Conservation (phyloP, 2,888 invertebrate genomes). For the Amphiduros pacificus region DNA sequence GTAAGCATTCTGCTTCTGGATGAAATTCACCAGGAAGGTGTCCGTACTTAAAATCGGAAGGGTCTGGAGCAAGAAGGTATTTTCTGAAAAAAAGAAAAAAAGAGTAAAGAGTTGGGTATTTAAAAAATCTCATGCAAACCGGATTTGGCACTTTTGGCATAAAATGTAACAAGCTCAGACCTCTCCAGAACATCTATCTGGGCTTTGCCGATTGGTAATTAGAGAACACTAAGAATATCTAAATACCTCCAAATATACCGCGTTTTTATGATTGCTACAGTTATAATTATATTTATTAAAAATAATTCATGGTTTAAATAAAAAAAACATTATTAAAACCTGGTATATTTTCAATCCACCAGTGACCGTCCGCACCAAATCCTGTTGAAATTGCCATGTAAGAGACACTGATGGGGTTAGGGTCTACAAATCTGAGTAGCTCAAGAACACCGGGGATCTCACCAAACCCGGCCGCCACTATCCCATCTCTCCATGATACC, state of each 20-base stretch:
- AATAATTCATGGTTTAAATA: not conserved
- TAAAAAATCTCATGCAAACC: too few relatives aligned
- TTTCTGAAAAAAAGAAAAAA: not conserved
- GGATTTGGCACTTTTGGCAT: too few relatives aligned
- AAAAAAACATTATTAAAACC: not conserved
- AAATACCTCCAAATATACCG: too few relatives aligned
- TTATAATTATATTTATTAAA: not conserved
- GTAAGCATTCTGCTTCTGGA: not conserved
- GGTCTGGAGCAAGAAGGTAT: not conserved
- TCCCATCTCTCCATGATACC: not conserved
- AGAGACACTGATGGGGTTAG: not conserved
- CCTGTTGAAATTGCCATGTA: not conserved
- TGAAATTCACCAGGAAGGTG: not conserved
- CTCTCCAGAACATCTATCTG: too few relatives aligned
- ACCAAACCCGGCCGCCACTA: not conserved
- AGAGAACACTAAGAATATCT: too few relatives aligned
- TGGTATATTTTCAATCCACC: not conserved
- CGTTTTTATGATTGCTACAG: not conserved
- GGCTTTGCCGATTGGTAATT: too few relatives aligned
- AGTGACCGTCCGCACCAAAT: not conserved
- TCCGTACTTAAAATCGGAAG: not conserved
- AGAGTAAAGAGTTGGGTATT: too few relatives aligned
- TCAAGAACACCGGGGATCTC: not conserved
- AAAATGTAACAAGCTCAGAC: too few relatives aligned
- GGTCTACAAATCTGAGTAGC: not conserved